These are phyloP conservation scores for human DNA, from an alignment of 2,113 vertebrate species.

Conservation along the genomic window GRCh38 chr11:6509001-6509500, in stretches of 20 bases:
- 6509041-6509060: constrained; percentile 86
- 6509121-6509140: neutral
- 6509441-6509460: neutral
- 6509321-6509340: neutral
- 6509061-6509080: constrained; percentile 82
- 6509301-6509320: neutral
- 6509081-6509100: constrained; percentile 75
- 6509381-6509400: neutral
- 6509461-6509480: neutral
- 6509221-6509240: constrained; percentile 84
- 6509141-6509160: constrained; percentile 54
- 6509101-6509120: neutral
- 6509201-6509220: constrained; percentile 67
- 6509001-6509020: constrained; percentile 86
- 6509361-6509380: neutral
- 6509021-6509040: constrained; percentile 85
- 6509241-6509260: constrained; percentile 87
- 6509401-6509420: neutral
- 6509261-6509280: constrained; percentile 84
- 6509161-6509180: constrained; percentile 84
- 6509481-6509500: neutral
- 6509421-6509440: constrained; percentile 8
- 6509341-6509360: constrained; percentile 2
- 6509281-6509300: neutral
- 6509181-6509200: constrained; percentile 65